These are phyloP conservation scores for Achroia grisella DNA, from an alignment of 1,140 invertebrate genomes.

Conservation along the genomic window DNA sequence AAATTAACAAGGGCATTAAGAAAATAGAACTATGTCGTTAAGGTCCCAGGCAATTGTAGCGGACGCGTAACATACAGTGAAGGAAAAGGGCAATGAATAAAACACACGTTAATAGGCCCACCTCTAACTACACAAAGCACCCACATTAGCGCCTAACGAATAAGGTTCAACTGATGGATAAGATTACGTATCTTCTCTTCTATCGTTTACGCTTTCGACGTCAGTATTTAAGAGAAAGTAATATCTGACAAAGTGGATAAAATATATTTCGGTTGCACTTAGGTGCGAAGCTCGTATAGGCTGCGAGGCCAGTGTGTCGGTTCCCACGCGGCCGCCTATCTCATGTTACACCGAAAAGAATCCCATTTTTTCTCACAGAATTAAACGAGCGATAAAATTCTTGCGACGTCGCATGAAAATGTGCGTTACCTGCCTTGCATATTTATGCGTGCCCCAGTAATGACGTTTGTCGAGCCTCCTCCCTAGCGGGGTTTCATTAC, in stretches of 20 bases:
- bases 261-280: slow-evolving; percentile 63
- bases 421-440: slow-evolving; percentile 72
- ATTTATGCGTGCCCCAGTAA: slow-evolving; percentile 69
- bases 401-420: slow-evolving; percentile 72
- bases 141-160: slow-evolving; percentile 54
- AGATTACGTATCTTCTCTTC: slow-evolving; percentile 44
- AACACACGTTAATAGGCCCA: slow-evolving; percentile 45
- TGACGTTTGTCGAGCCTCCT: slow-evolving; percentile 66
- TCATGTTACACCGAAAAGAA: slow-evolving; percentile 57
- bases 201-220: slow-evolving; percentile 40
- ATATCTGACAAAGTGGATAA: slow-evolving; percentile 58
- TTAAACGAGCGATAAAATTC: slow-evolving; percentile 73
- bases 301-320: slow-evolving; percentile 36
- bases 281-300: slow-evolving; percentile 41
- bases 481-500: slow-evolving; percentile 61
- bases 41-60: slow-evolving; percentile 32
- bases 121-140: slow-evolving; percentile 38
- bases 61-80: slow-evolving; percentile 31
- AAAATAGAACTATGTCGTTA: slow-evolving; percentile 37
- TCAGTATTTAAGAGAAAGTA: slow-evolving; percentile 58
- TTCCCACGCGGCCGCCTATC: slow-evolving; percentile 61
- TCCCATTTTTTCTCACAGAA: slow-evolving; percentile 67
- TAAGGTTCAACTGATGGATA: slow-evolving; percentile 49
- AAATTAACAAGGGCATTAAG: slow-evolving; percentile 36
- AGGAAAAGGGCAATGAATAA: slow-evolving; percentile 52